These are phyloP conservation scores for Lasioglossum lativentre DNA, from an alignment of 2,888 invertebrate genomes.

Conservation along the genomic window DNA sequence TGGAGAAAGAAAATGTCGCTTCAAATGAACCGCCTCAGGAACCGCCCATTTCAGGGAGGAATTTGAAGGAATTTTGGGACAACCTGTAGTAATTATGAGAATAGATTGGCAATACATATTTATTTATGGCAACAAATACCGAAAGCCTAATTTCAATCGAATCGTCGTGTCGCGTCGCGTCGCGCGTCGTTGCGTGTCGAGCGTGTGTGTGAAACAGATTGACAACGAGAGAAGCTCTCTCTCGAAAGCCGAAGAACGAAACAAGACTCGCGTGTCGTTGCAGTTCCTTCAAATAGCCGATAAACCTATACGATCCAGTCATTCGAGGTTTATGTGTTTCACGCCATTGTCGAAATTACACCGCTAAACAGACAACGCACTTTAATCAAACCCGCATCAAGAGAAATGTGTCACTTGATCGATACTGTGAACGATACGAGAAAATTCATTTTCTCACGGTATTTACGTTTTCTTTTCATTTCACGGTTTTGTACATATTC, in stretches of 20 bases:
- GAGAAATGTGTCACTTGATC: conserved; percentile 30
- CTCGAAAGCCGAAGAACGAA: neutral
- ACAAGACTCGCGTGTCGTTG: conserved; percentile 26
- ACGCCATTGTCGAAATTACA: conserved; percentile 41
- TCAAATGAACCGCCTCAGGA: too few species aligned
- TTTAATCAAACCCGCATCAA: conserved; percentile 49
- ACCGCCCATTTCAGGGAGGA: too few species aligned
- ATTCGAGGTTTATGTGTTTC: conserved; percentile 46
- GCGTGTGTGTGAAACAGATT: neutral
- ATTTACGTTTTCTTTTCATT: too few species aligned
- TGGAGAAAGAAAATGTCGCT: too few species aligned
- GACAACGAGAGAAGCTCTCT: neutral
- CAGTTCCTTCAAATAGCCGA: conserved; percentile 26
- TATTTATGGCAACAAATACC: neutral
- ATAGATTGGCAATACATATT: too few species aligned
- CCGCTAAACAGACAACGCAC: conserved; percentile 43
- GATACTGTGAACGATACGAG: conserved; percentile 9
- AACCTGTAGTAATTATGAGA: too few species aligned
- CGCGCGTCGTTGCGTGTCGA: too few species aligned
- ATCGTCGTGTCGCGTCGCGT: neutral
- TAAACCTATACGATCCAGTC: conserved; percentile 39
- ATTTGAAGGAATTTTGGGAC: too few species aligned
- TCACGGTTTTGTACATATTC: too few species aligned
- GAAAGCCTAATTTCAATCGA: neutral
- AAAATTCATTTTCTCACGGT: neutral